Conservation (phyloP, 2,888 invertebrate species). For the Chrysolina americana region DNA sequence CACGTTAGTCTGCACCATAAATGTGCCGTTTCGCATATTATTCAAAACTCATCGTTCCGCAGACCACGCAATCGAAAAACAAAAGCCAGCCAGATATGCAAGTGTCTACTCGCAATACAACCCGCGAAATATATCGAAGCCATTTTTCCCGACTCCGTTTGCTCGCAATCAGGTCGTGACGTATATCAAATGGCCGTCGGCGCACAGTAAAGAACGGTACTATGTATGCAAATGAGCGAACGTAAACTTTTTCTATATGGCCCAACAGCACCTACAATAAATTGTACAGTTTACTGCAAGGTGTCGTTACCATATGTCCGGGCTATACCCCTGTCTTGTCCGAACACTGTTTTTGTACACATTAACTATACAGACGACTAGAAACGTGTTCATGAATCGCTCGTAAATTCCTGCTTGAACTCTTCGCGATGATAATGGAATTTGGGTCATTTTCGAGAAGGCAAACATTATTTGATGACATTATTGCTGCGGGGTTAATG, state of each 20-base stretch:
- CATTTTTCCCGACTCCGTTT: conserved; percentile 45
- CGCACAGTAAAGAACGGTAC: conserved; percentile 59
- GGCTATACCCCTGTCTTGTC: conserved; percentile 56
- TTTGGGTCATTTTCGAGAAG: conserved; percentile 23
- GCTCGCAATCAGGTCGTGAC: conserved; percentile 52
- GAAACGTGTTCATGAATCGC: conserved; percentile 50
- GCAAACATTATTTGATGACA: conserved; percentile 22
- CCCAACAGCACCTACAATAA: conserved; percentile 60
- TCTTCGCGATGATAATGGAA: conserved; percentile 46
- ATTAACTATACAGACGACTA: conserved; percentile 54
- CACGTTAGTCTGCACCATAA: too few relatives aligned
- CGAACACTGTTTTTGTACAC: conserved; percentile 60
- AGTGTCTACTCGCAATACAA: conserved; percentile 8
- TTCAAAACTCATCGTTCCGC: background rate
- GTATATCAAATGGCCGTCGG: conserved; percentile 53
- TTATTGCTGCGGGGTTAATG: conserved; percentile 4
- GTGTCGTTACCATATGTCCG: conserved; percentile 63
- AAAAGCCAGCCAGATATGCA: conserved; percentile 21
- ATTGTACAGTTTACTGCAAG: conserved; percentile 61
- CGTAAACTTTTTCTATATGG: conserved; percentile 55
- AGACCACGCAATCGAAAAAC: background rate
- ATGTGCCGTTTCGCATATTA: too few relatives aligned
- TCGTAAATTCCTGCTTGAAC: conserved; percentile 52
- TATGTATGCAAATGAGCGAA: conserved; percentile 64
- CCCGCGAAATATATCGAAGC: conserved; percentile 38